Conservation (phyloP, 2,888 invertebrate species). For the Pristionchus exspectatus region DNA sequence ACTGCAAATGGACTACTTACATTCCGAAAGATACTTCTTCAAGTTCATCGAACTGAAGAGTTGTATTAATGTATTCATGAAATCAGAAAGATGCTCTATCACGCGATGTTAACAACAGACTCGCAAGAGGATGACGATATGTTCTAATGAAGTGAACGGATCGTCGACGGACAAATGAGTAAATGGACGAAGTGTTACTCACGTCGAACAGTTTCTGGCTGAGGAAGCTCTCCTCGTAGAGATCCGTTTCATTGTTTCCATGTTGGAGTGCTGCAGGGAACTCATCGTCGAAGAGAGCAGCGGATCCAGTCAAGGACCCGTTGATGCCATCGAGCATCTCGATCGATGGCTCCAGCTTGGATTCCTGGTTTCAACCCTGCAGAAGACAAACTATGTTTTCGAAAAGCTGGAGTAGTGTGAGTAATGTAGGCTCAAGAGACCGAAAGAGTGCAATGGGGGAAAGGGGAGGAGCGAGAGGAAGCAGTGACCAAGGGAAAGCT, state of each 20-base stretch:
- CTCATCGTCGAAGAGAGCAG: slow-evolving; percentile 4
- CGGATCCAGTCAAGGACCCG: not conserved
- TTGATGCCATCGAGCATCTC: not conserved
- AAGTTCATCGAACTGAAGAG: not conserved
- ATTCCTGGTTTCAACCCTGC: not conserved
- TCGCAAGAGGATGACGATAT: not conserved
- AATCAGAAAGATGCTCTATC: not conserved
- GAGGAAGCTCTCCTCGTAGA: not conserved
- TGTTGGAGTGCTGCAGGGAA: not conserved
- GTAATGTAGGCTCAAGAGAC: not conserved
- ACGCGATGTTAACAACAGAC: not conserved
- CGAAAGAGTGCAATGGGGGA: not conserved
- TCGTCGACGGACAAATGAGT: not conserved
- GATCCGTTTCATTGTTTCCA: not conserved
- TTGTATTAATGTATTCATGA: not conserved
- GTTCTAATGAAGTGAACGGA: not conserved
- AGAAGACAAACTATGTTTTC: not conserved
- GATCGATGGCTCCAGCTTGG: not conserved
- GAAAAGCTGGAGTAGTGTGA: not conserved
- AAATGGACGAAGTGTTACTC: not conserved
- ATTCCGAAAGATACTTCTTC: not conserved
- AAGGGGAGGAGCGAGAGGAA: not conserved
- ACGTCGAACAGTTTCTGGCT: slow-evolving; percentile 29
- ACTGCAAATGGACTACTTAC: slow-evolving; percentile 54
- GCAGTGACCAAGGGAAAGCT: not conserved